A percentile compares a stretch with the other conserved stretches of the same genome.
Conservation (phyloP, 2,888 invertebrate species). For the Agrilus cyanescens region DNA sequence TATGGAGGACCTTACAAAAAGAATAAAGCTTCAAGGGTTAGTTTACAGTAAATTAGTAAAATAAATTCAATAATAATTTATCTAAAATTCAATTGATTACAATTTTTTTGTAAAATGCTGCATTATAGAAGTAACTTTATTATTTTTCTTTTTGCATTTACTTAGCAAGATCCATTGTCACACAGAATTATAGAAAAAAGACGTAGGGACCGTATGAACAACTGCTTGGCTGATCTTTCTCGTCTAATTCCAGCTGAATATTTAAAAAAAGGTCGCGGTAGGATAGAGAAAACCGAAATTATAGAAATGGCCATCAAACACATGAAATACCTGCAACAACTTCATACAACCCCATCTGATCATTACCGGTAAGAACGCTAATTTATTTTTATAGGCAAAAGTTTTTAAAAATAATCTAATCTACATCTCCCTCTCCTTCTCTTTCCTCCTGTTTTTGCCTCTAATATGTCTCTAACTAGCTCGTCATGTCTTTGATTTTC, state of each 20-base stretch:
- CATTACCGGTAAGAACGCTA: slow-evolving; percentile 27
- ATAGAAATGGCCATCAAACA: slow-evolving; percentile 97
- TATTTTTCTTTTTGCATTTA: slow-evolving; percentile 16
- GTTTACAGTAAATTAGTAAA: slow-evolving; percentile 26
- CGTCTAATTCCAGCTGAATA: slow-evolving; percentile 87
- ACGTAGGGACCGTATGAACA: slow-evolving; percentile 92
- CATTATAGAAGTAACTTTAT: not conserved
- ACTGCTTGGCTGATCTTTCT: slow-evolving; percentile 87
- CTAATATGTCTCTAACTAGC: no score
- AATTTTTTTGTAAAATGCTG: slow-evolving; percentile 1
- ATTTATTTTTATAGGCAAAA: no score
- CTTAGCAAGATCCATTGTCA: slow-evolving; percentile 89
- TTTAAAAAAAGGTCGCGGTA: slow-evolving; percentile 86
- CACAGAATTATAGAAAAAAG: slow-evolving; percentile 95
- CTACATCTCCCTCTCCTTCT: no score
- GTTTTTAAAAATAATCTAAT: no score
- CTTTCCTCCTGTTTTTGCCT: no score
- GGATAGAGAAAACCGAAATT: slow-evolving; percentile 95
- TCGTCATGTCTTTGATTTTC: no score
- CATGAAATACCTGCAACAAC: slow-evolving; percentile 76
- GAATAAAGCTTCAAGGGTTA: slow-evolving; percentile 59
- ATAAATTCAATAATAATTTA: slow-evolving; percentile 11
- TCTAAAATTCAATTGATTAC: no score
- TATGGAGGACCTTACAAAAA: slow-evolving; percentile 53
- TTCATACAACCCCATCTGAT: slow-evolving; percentile 33